phyloP scores from a whole-genome alignment of 2,113 vertebrate genomes.

The Anarhynchus alexandrinus region DNA sequence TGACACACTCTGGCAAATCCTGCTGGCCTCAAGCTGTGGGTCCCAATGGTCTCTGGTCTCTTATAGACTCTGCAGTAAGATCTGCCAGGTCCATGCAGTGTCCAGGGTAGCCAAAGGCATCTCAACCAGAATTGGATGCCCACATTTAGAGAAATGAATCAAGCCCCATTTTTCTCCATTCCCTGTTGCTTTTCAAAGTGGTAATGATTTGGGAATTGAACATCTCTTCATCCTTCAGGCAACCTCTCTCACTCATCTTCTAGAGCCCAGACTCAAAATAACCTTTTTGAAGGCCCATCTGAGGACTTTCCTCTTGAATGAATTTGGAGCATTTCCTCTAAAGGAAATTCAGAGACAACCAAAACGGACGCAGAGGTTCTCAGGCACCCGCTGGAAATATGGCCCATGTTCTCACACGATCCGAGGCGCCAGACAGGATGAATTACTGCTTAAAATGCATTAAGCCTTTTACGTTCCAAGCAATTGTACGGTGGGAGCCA shows the following conservation, averaged over 20 bases:
- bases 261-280: background rate
- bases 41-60: background rate
- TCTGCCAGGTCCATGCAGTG: background rate
- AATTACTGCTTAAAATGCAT: conserved; percentile 14
- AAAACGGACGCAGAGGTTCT: background rate
- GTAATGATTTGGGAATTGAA: background rate
- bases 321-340: fast-evolving
- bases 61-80: background rate
- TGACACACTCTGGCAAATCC: background rate
- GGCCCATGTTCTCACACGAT: background rate
- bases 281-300: background rate
- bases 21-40: background rate
- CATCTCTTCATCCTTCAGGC: fast-evolving
- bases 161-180: background rate
- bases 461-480: background rate
- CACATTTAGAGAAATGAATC: background rate
- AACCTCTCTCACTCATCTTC: background rate
- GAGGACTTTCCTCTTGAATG: background rate
- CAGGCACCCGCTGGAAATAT: background rate
- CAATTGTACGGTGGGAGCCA: background rate
- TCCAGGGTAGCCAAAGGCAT: background rate
- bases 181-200: background rate
- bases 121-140: background rate
- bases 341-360: background rate
- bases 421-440: background rate